Conservation (phyloP, 2,888 invertebrate genomes). For the Teleogryllus oceanicus region DNA sequence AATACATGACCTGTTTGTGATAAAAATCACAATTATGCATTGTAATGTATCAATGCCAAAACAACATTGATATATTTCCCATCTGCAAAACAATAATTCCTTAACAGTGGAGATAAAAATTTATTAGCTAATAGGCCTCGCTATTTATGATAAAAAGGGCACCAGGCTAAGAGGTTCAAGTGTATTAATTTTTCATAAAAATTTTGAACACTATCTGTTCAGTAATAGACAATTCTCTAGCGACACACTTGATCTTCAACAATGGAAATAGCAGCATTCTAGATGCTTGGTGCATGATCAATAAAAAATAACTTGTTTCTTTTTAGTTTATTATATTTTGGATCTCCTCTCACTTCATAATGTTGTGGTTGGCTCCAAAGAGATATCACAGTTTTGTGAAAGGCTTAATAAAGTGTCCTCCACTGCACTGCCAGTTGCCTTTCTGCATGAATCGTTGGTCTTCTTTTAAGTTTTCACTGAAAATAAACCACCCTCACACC, state of each 20-base stretch:
- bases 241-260: neutral
- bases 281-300: constrained; percentile 5
- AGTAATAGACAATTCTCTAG: neutral
- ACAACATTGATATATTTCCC: too few species aligned
- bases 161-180: neutral
- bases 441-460: neutral
- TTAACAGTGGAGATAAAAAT: too few species aligned
- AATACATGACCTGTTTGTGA: too few species aligned
- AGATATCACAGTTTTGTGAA: neutral
- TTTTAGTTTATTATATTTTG: neutral
- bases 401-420: neutral
- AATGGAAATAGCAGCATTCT: constrained; percentile 1
- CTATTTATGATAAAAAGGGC: too few species aligned
- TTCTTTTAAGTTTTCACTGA: neutral
- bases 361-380: neutral
- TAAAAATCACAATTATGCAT: too few species aligned
- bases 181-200: neutral
- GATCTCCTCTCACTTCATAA: neutral
- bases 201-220: neutral
- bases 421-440: neutral
- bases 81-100: too few species aligned
- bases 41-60: too few species aligned
- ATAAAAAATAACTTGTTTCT: constrained; percentile 9
- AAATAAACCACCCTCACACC: neutral
- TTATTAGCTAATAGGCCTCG: too few species aligned